phyloP scores from a whole-genome alignment of 2,888 invertebrate species.

The Lobophora halterata region DNA sequence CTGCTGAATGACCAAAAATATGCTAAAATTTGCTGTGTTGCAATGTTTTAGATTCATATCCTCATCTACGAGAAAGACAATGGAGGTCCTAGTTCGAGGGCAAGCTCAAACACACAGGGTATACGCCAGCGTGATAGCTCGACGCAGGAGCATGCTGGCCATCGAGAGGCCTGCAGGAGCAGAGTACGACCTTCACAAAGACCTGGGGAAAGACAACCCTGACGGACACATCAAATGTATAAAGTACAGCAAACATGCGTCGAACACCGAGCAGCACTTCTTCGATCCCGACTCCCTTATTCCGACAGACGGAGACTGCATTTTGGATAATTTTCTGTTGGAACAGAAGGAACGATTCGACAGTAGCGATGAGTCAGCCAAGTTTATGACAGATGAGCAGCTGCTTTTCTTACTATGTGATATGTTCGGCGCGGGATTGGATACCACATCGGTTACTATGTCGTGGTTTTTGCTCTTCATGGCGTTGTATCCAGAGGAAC shows the following conservation, averaged over 20 bases:
- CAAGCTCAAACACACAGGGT: conserved; percentile 86
- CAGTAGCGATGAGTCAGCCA: conserved; percentile 59
- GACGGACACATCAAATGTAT: conserved; percentile 68
- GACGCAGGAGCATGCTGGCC: conserved; percentile 66
- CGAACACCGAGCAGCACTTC: conserved; percentile 57
- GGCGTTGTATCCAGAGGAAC: conserved; percentile 84
- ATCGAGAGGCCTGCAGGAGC: conserved; percentile 53
- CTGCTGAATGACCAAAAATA: neutral
- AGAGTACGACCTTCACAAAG: conserved; percentile 48
- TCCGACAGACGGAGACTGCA: conserved; percentile 69
- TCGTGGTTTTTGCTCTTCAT: conserved; percentile 91
- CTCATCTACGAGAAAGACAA: conserved; percentile 82
- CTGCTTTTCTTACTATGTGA: conserved; percentile 89
- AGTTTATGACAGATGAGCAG: conserved; percentile 84
- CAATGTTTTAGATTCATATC: conserved; percentile 75
- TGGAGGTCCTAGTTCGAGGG: conserved; percentile 84
- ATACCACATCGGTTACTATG: conserved; percentile 89
- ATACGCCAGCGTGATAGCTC: conserved; percentile 84
- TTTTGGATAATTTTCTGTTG: conserved; percentile 83
- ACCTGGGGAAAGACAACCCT: conserved; percentile 58
- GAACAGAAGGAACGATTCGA: conserved; percentile 80
- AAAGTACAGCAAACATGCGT: conserved; percentile 61
- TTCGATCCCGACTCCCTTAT: conserved; percentile 66
- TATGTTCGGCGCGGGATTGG: conserved; percentile 92
- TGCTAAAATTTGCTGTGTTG: neutral